Evolutionary conservation across 2,113 vertebrate genomes (phyloP), one percentile per base, ranked within the genome.

Genomic region (Rana temporaria): DNA sequence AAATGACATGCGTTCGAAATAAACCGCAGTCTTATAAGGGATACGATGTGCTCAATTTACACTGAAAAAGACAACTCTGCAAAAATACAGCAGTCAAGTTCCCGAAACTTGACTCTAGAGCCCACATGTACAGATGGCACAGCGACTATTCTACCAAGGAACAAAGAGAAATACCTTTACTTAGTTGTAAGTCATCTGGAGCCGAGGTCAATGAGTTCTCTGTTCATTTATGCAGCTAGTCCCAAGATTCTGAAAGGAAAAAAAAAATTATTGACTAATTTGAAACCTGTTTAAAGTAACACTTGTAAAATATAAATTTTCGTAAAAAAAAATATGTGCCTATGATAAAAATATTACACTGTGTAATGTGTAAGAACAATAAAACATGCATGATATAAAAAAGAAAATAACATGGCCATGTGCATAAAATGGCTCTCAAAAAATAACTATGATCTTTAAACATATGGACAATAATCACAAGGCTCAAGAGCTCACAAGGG

Each of bases 121-220:
- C 48, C 70, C 70, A 56, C 48, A 66, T 82, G 34, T 48, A 15
- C 69, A 74, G 70, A 30, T 9, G 22, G 69, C 16, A 65, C 48
- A 66, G 52, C 38, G 9, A 20, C 48, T 66, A 30, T 16, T 73
- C 19, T 55, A 65, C 16, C 16, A 56, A 30, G n/a, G n/a, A 20
- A 60, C 32, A 48, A 38, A 24, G 22, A 48, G 22, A 34, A n/a
- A 30, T 68, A 83, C 81, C 81, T 82, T 82, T 75, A 20, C 56
- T 82, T 42, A 82, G 71, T 75, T 60, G 63, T 68, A 76, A 68
- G 38, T 76, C 81, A 83, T 83, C 71, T 68, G 72, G 64, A 74
- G 64, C 62, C 48, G 30, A 48, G 71, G 81, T 75, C 22, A 83
- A 76, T 7, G 15, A 48, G 81, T 42, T 17, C 71, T 68, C 53